phyloP scores from a whole-genome alignment of 2,888 invertebrate genomes.

The Sabatieria punctata region DNA sequence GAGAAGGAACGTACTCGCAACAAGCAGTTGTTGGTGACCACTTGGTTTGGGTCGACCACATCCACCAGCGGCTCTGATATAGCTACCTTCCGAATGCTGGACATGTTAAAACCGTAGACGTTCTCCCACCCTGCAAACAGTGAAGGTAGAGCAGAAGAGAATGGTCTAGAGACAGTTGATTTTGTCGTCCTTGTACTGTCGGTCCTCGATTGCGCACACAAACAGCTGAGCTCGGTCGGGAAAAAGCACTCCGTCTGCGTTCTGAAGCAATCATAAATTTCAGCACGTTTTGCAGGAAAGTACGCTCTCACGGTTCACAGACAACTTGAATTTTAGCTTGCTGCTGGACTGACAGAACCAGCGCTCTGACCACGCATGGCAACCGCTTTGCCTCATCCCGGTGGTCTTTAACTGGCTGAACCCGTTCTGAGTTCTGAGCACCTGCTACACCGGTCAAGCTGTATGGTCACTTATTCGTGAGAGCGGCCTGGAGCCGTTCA shows the following conservation, averaged over 20 bases:
- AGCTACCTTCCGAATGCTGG: slow-evolving; percentile 88
- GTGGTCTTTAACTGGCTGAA: no score
- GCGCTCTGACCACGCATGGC: no score
- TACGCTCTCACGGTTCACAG: no score
- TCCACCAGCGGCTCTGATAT: slow-evolving; percentile 96
- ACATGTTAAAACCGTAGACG: slow-evolving; percentile 99
- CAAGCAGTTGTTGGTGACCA: slow-evolving; percentile 82
- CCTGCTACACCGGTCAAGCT: no score
- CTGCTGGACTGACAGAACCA: no score
- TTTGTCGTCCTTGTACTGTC: slow-evolving; percentile 99
- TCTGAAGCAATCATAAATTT: slow-evolving; percentile 4
- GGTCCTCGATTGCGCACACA: slow-evolving; percentile 63
- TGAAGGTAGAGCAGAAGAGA: no score
- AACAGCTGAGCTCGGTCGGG: slow-evolving; percentile 80
- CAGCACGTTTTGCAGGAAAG: no score
- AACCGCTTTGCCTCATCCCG: no score
- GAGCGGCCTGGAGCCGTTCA: no score
- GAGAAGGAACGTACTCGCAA: slow-evolving; percentile 46
- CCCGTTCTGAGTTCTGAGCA: no score
- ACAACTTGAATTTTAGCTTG: no score
- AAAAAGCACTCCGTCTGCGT: slow-evolving; percentile 71
- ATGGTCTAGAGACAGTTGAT: slow-evolving; percentile 58
- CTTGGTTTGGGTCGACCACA: slow-evolving; percentile 94
- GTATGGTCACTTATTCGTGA: no score
- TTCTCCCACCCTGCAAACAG: slow-evolving; percentile 66